These are phyloP conservation scores for Sinocyclocheilus rhinocerous DNA, from an alignment of 2,113 vertebrate genomes.

Conservation along the genomic window DNA sequence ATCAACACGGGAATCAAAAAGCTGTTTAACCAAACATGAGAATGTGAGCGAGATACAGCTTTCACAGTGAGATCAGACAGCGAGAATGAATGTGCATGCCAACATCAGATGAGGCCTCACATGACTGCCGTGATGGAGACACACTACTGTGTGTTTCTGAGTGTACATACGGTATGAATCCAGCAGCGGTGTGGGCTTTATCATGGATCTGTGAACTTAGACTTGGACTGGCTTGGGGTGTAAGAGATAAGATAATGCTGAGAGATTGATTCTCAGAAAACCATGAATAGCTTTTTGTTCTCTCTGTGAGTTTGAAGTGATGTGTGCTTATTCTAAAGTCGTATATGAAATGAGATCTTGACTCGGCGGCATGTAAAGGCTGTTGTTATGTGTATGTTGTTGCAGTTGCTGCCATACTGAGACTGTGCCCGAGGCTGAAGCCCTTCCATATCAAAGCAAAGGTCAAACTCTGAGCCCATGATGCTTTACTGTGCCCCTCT, in stretches of 20 bases:
- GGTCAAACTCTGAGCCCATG: slow-evolving; percentile 3
- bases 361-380: not conserved
- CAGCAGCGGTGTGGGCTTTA: slow-evolving; percentile 31
- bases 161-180: not conserved
- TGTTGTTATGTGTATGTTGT: slow-evolving; percentile 2
- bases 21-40: not conserved
- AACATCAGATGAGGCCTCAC: slow-evolving; percentile 5
- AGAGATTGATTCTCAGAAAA: not conserved
- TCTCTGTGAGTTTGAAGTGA: not conserved
- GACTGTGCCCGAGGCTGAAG: slow-evolving; percentile 4
- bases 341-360: not conserved
- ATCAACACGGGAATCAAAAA: not conserved
- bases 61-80: not conserved
- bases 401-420: not conserved
- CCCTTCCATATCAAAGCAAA: slow-evolving; percentile 17
- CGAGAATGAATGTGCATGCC: slow-evolving; percentile 30
- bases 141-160: not conserved
- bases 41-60: not conserved
- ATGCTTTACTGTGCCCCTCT: not conserved
- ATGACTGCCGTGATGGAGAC: slow-evolving; percentile 3
- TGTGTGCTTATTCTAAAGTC: not conserved
- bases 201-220: slow-evolving; percentile 4
- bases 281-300: slow-evolving; percentile 30
- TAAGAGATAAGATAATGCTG: slow-evolving; percentile 16
- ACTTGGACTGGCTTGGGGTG: not conserved